Conservation (phyloP, 2,888 invertebrate species). For the Xestobium rufovillosum region DNA sequence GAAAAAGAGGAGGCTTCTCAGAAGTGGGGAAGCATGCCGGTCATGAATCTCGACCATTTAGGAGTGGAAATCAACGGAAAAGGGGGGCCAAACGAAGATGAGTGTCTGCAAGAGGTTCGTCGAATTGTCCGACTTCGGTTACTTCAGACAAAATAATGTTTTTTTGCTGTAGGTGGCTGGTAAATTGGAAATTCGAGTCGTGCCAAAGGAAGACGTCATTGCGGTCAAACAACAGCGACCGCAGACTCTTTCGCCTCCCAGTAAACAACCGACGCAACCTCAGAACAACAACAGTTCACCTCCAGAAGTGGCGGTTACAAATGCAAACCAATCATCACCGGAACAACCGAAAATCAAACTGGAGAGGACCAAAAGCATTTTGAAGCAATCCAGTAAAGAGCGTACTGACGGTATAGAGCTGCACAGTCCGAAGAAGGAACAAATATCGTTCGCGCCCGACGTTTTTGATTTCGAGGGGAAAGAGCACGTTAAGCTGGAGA, state of each 20-base stretch:
- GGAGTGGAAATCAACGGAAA: slow-evolving; percentile 23
- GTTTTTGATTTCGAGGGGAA: slow-evolving; percentile 28
- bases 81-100: slow-evolving; percentile 30
- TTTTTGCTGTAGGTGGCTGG: slow-evolving; percentile 53
- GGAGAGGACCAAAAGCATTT: slow-evolving; percentile 40
- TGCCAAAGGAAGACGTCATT: slow-evolving; percentile 42
- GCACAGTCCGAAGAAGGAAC: slow-evolving; percentile 37
- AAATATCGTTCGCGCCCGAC: slow-evolving; percentile 38
- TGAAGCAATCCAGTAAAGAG: slow-evolving; percentile 40
- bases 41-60: slow-evolving; percentile 30
- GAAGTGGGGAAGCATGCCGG: slow-evolving; percentile 38
- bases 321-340: slow-evolving; percentile 6
- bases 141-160: slow-evolving; percentile 4
- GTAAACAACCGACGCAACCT: neutral
- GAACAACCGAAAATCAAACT: slow-evolving; percentile 26
- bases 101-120: slow-evolving; percentile 39
- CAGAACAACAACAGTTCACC: slow-evolving; percentile 3
- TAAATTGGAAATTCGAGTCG: slow-evolving; percentile 73
- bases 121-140: too few species aligned
- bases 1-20: slow-evolving; percentile 34
- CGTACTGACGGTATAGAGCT: slow-evolving; percentile 28
- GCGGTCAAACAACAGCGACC: slow-evolving; percentile 20
- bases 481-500: slow-evolving; percentile 29
- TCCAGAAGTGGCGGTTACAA: slow-evolving; percentile 9
- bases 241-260: slow-evolving; percentile 15